Conservation (phyloP, 2,797 vertebrate species). For the Lemur catta region DNA sequence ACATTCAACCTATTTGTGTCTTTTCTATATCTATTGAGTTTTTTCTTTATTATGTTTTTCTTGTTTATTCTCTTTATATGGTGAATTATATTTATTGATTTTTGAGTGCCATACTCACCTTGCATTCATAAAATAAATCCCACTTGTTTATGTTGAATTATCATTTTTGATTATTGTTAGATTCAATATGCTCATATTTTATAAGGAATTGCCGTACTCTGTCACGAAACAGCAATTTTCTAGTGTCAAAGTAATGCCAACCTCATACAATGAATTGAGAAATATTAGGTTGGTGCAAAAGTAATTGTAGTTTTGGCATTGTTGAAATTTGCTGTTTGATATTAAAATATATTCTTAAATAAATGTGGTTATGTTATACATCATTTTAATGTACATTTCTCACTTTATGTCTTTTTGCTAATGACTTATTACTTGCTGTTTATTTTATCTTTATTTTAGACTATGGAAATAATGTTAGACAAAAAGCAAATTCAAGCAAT, state of each 20-base stretch:
- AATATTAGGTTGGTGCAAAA: neutral
- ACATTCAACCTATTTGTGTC: neutral
- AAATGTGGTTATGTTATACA: too few species aligned
- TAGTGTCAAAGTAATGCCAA: neutral
- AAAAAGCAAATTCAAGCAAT: too few species aligned
- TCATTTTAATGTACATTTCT: too few species aligned
- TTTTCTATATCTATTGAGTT: neutral
- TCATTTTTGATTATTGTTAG: neutral
- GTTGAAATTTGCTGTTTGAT: too few species aligned
- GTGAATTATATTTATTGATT: neutral
- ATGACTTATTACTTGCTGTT: too few species aligned
- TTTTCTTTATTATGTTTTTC: neutral
- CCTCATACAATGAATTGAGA: neutral
- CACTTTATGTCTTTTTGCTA: too few species aligned
- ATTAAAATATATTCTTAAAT: too few species aligned
- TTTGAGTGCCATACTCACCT: neutral
- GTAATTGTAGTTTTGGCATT: too few species aligned
- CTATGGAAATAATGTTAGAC: too few species aligned
- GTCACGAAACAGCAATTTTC: neutral
- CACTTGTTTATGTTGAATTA: neutral
- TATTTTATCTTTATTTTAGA: too few species aligned
- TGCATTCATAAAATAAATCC: neutral
- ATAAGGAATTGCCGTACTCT: neutral
- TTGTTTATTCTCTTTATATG: neutral
- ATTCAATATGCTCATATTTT: neutral